Conservation (phyloP, 2,888 invertebrate species). For the Epistrophe grossulariae region DNA sequence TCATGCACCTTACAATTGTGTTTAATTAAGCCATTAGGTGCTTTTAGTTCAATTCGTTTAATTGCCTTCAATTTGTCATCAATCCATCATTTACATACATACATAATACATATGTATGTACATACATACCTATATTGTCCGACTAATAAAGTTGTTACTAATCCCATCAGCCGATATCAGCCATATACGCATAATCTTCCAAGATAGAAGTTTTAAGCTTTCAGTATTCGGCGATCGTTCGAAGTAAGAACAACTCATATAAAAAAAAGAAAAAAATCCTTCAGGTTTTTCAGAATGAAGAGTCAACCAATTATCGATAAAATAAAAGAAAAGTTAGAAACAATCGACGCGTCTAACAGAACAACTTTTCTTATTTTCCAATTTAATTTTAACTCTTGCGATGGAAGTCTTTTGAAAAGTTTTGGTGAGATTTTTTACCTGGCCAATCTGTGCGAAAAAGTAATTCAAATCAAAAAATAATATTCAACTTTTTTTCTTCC, state of each 20-base stretch:
- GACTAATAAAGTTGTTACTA: conserved; percentile 30
- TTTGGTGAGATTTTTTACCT: conserved; percentile 79
- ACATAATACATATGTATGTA: too few species aligned
- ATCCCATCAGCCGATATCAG: conserved; percentile 25
- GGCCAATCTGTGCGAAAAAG: neutral
- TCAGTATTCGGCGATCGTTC: conserved; percentile 51
- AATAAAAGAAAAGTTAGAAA: conserved; percentile 81
- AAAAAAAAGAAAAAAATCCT: neutral
- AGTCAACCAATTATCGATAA: conserved; percentile 83
- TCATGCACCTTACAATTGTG: conserved; percentile 58
- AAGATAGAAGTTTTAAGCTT: conserved; percentile 27
- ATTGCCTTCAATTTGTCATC: conserved; percentile 69
- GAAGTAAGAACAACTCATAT: conserved; percentile 36
- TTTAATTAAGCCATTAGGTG: conserved; percentile 67
- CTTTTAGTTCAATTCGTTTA: conserved; percentile 65
- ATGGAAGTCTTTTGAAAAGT: conserved; percentile 81
- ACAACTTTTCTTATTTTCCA: conserved; percentile 81
- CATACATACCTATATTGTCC: neutral
- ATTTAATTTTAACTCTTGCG: conserved; percentile 81
- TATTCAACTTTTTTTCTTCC: neutral
- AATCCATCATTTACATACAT: conserved; percentile 2
- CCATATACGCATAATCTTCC: conserved; percentile 49
- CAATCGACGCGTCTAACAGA: conserved; percentile 81
- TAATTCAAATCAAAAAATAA: neutral
- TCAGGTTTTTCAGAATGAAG: conserved; percentile 78